These are phyloP conservation scores for cattle (Bos taurus) DNA, from an alignment of 2,113 vertebrate species.

Conservation along the genomic window ARS-UCD2.0 NC_037356.1:6500501-6501000, in stretches of 20 bases:
- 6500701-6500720: neutral
- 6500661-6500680: neutral
- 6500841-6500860: neutral
- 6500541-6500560: neutral
- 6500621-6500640: neutral
- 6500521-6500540: neutral
- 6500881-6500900: neutral
- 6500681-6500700: neutral
- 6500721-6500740: neutral
- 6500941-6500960: neutral
- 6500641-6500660: neutral
- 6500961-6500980: neutral
- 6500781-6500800: neutral
- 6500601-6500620: neutral
- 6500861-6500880: neutral
- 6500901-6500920: neutral
- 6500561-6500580: rapidly evolving
- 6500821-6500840: neutral
- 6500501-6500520: neutral
- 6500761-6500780: neutral
- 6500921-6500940: neutral
- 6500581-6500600: neutral
- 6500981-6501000: neutral
- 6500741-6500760: neutral
- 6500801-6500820: neutral